Percentiles rank a stretch among this genome's conserved stretches.
Conservation (phyloP, 2,113 vertebrate species). For the Hyperopisus bebe region DNA sequence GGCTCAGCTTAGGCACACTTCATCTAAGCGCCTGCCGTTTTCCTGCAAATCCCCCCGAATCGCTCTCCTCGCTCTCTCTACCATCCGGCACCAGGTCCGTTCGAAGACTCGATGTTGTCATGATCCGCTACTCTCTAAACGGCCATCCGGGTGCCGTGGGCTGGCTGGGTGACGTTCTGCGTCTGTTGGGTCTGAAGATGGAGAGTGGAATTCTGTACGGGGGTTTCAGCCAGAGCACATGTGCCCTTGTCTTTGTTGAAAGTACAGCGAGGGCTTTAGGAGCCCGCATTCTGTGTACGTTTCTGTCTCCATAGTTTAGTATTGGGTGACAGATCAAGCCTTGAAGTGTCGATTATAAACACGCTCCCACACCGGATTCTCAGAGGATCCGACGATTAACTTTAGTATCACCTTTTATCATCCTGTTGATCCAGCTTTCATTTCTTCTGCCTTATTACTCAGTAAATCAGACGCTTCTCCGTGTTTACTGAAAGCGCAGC, state of each 20-base stretch:
- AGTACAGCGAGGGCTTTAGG: neutral
- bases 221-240: neutral
- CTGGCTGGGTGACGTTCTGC: neutral
- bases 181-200: neutral
- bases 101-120: too few species aligned
- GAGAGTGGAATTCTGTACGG: neutral
- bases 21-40: neutral
- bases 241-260: neutral
- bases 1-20: neutral
- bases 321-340: neutral
- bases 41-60: neutral
- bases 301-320: neutral
- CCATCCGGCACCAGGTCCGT: too few species aligned
- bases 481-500: neutral
- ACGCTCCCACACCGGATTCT: neutral
- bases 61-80: neutral
- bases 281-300: neutral
- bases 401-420: neutral
- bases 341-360: neutral
- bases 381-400: neutral
- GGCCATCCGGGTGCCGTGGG: too few species aligned
- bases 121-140: neutral
- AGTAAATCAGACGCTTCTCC: neutral
- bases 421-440: neutral
- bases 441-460: conserved; percentile 5